Base-by-base conservation (phyloP, 2,113 vertebrate species). In the Misgurnus anguillicaudatus region DNA sequence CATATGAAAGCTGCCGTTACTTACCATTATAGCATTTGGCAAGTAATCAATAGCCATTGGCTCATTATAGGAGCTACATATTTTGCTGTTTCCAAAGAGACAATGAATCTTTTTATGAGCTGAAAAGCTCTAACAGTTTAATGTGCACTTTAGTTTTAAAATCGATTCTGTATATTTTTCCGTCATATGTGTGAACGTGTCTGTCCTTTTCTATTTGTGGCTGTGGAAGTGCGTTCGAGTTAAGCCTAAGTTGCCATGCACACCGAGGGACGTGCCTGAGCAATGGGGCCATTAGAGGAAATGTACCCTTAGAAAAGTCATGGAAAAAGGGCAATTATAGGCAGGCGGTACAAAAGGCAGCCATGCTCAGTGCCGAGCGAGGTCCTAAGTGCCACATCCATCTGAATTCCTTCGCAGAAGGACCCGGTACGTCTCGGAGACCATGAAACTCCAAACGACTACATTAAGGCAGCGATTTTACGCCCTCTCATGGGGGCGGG, bases 1-100 rank as follows among this genome's bases (percentile, higher is more conserved):
- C 21, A 65, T 53, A 42, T 84, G 78, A 68, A 83, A 67, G 67
- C 62, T 36, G 62, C 79, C 62, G 63, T 79, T 81, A 75, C 75
- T 66, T 47, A 81, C 73, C 79, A 53, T 73, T 81, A 70, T 81
- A 70, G 75, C 65, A 76, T 77, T 81, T 81, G 76, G 76, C 80
- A 84, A 68, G 66, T 81, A 79, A 81, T 84, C 80, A 81, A 81
- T 84, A 77, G 63, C 76, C 68, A 79, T 73, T 73, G 57, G 83
- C 79, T 79, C 65, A 57, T 84, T 81, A 79, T 38, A 67, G 75
- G 76, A 69, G 57, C 61, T 78, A 62, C 69, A 75, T 61, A 78
- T 75, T 80, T 61, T 60, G 24, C 75, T 19, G 24, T 17, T 71
- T 84, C 75, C 74, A 65, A 70, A 81, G 38, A 75, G 83, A 84